Evolutionary conservation across 2,888 invertebrate species (phyloP).

Genomic region (Tolmerus cingulatus): DNA sequence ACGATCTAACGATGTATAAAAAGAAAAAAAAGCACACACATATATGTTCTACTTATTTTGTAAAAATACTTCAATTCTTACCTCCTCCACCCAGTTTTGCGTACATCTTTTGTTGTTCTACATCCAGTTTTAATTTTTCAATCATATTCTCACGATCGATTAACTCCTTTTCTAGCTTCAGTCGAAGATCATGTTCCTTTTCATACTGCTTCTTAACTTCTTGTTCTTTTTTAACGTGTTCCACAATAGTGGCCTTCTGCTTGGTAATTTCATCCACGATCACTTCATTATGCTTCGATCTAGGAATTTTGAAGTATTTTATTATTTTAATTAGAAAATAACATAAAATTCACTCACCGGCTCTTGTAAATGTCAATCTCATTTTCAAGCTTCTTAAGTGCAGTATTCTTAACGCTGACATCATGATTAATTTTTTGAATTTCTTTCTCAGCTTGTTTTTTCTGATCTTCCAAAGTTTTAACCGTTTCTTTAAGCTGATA

Average conservation of each 20-base stretch:
- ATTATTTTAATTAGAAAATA: neutral
- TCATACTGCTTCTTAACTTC: conserved; percentile 32
- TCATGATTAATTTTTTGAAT: conserved; percentile 8
- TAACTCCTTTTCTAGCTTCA: conserved; percentile 27
- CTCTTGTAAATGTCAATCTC: conserved; percentile 28
- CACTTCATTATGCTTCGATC: conserved; percentile 32
- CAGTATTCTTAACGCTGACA: conserved; percentile 7
- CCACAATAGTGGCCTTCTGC: conserved; percentile 37
- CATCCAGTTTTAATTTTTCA: conserved; percentile 31
- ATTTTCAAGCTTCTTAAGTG: conserved; percentile 41
- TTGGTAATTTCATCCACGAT: conserved; percentile 37
- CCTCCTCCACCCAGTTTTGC: conserved; percentile 22
- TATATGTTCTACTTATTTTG: neutral
- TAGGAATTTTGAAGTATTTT: neutral
- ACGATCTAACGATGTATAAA: conserved; percentile 21
- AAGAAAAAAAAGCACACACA: no score
- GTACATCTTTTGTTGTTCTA: conserved; percentile 34
- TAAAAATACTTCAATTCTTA: neutral
- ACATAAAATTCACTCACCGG: neutral
- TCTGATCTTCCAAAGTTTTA: conserved; percentile 25
- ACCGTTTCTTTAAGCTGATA: conserved; percentile 12
- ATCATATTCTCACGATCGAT: conserved; percentile 24
- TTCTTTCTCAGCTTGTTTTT: conserved; percentile 26
- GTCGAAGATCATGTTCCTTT: conserved; percentile 32
- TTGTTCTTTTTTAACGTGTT: conserved; percentile 31